Evolutionary conservation across 2,797 vertebrate species (phyloP).

Genomic region (Megalops cyprinoides): DNA sequence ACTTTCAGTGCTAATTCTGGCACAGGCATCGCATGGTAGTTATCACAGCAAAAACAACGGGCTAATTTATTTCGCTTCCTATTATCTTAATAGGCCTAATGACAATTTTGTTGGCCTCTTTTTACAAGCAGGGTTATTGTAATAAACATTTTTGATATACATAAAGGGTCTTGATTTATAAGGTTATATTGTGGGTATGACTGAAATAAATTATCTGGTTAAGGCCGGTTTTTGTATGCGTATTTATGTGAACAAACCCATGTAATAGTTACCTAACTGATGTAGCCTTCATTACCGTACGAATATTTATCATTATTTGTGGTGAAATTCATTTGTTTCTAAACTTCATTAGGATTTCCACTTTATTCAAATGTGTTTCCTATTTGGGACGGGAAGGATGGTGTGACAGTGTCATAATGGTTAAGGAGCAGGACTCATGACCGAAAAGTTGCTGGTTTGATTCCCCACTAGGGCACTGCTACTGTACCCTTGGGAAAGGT

Average conservation of each 20-base stretch:
- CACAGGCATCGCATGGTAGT: not conserved
- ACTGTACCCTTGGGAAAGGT: too few species aligned
- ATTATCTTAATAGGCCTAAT: too few species aligned
- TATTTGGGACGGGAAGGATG: too few species aligned
- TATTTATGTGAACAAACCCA: conserved; percentile 19
- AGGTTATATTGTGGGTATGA: too few species aligned
- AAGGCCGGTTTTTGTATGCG: too few species aligned
- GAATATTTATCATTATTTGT: not conserved
- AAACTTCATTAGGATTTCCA: conserved; percentile 51
- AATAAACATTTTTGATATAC: not conserved
- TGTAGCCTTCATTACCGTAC: not conserved
- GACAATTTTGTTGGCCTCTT: conserved; percentile 22
- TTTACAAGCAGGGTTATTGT: not conserved
- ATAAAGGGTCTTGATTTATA: not conserved
- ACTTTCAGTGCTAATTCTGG: conserved; percentile 21
- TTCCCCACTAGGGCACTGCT: too few species aligned
- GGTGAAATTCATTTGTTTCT: conserved; percentile 16
- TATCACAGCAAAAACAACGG: not conserved
- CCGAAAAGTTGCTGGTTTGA: too few species aligned
- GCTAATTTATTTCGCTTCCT: conserved; percentile 1
- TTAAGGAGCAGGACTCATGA: too few species aligned
- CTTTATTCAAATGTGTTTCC: conserved; percentile 13
- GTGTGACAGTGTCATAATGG: too few species aligned
- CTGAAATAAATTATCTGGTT: too few species aligned
- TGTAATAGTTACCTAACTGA: not conserved